A percentile compares a stretch with the other conserved stretches of the same genome.
phyloP scores from a whole-genome alignment of 2,888 invertebrate genomes.

The Nephrotoma appendiculata region DNA sequence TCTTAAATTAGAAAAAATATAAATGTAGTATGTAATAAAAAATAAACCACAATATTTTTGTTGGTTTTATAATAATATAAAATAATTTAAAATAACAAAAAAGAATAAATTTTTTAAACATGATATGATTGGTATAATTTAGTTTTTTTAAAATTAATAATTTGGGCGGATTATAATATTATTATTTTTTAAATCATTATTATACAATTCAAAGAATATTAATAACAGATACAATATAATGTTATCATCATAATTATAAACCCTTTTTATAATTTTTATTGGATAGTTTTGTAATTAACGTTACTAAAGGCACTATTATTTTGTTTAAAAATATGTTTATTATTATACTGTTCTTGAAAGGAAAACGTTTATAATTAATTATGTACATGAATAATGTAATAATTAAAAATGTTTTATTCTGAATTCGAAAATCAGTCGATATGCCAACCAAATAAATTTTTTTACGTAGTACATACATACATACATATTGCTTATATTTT shows the following conservation, averaged over 20 bases:
- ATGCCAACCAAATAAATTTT: neutral
- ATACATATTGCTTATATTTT: neutral
- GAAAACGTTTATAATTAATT: neutral
- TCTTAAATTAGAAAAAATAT: neutral
- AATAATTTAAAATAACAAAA: neutral
- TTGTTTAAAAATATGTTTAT: neutral
- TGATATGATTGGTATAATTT: neutral
- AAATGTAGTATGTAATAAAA: neutral
- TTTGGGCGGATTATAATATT: neutral
- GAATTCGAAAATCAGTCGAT: neutral
- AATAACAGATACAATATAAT: neutral
- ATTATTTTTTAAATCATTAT: neutral
- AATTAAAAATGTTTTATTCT: neutral
- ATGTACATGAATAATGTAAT: neutral
- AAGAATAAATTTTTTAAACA: neutral
- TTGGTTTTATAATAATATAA: neutral
- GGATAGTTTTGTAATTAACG: neutral
- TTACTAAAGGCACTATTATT: neutral
- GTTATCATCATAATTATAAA: neutral
- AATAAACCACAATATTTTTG: neutral
- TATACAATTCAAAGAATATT: neutral
- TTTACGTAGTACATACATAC: neutral
- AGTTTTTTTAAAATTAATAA: neutral
- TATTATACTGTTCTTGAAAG: neutral
- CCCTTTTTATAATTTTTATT: neutral